These are phyloP conservation scores for Diphyllodes magnificus DNA, from an alignment of 2,113 vertebrate species.

Conservation along the genomic window DNA sequence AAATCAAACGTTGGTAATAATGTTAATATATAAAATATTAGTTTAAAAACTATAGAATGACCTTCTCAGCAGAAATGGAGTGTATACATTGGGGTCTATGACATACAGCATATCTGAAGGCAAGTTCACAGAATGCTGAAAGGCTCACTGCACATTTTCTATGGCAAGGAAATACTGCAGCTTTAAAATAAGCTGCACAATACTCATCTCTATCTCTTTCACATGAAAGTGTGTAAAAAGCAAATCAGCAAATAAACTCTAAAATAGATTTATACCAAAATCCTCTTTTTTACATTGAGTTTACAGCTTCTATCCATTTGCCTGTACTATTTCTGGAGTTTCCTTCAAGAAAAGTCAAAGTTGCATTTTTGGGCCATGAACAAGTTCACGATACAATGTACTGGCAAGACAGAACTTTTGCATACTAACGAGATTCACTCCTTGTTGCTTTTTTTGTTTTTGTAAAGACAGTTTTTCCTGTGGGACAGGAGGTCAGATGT, in stretches of 20 bases:
- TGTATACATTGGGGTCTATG: slow-evolving; percentile 44
- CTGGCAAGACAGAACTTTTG: slow-evolving; percentile 62
- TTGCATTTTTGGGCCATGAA: slow-evolving; percentile 41
- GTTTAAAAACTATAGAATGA: slow-evolving; percentile 77
- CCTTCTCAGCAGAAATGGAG: slow-evolving; percentile 65
- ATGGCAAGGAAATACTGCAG: slow-evolving; percentile 87
- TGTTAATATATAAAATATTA: slow-evolving; percentile 79
- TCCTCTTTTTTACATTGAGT: slow-evolving; percentile 72
- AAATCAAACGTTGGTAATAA: slow-evolving; percentile 61
- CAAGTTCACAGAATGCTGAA: slow-evolving; percentile 71
- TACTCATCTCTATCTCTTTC: slow-evolving; percentile 76
- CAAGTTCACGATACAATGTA: slow-evolving; percentile 38
- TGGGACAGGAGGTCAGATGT: slow-evolving; percentile 76
- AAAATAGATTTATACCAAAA: slow-evolving; percentile 82
- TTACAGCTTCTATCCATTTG: slow-evolving; percentile 68
- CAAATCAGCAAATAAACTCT: slow-evolving; percentile 81
- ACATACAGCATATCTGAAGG: slow-evolving; percentile 49
- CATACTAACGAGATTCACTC: slow-evolving; percentile 38
- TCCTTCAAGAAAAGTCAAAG: slow-evolving; percentile 56
- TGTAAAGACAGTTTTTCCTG: not conserved
- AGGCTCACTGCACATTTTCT: slow-evolving; percentile 85
- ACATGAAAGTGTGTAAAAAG: slow-evolving; percentile 83
- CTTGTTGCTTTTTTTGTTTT: slow-evolving; percentile 43
- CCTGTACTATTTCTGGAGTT: slow-evolving; percentile 55
- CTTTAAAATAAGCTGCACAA: slow-evolving; percentile 93